Evolutionary conservation across 2,797 vertebrate genomes (phyloP).

Genomic region (Leptodactylus fallax): DNA sequence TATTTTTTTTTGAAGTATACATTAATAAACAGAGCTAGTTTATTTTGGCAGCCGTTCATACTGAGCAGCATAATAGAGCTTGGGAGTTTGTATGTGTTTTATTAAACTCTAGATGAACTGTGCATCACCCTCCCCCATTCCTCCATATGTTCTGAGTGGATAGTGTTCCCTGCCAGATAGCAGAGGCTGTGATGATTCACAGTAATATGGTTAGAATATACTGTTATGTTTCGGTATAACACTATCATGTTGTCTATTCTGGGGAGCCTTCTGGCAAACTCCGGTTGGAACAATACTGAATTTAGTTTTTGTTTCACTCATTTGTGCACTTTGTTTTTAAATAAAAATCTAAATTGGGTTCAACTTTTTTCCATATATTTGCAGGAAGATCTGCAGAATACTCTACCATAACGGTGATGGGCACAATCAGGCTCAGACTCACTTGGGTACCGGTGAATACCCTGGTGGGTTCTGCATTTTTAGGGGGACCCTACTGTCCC

Average conservation of each 20-base stretch:
- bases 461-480: too few species aligned
- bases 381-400: neutral
- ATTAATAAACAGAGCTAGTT: slow-evolving; percentile 46
- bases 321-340: neutral
- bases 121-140: neutral
- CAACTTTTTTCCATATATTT: neutral
- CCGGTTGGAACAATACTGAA: neutral
- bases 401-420: neutral
- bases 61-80: slow-evolving; percentile 23
- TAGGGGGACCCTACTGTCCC: too few species aligned
- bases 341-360: neutral
- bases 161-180: slow-evolving; percentile 37
- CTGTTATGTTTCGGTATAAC: neutral
- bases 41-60: slow-evolving; percentile 27
- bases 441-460: too few species aligned
- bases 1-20: neutral
- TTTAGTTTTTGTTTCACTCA: neutral
- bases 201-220: slow-evolving; percentile 1
- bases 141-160: slow-evolving; percentile 38
- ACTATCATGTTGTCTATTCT: neutral
- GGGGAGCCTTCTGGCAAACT: slow-evolving; percentile 4
- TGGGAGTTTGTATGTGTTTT: slow-evolving; percentile 43
- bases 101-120: slow-evolving; percentile 53
- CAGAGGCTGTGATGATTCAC: slow-evolving; percentile 28
- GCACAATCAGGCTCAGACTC: too few species aligned